A percentile compares a stretch with the other conserved stretches of the same genome.
These are phyloP conservation scores for Darevskia nairensis DNA, from an alignment of 2,797 vertebrate species.

Conservation along the genomic window DNA sequence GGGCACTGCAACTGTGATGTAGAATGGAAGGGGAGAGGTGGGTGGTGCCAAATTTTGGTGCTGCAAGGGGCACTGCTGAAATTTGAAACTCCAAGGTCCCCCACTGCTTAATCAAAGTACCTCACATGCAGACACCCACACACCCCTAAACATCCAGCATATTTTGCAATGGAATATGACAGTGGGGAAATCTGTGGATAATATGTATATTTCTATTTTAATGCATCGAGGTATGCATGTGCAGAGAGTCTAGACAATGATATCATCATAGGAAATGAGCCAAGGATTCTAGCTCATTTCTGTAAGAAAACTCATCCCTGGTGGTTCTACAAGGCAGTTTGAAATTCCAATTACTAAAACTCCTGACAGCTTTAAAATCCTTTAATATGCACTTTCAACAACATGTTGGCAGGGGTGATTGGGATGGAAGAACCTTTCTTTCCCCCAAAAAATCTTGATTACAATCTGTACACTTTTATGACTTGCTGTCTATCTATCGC, in stretches of 20 bases:
- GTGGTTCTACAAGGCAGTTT: neutral
- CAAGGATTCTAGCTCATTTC: constrained; percentile 18
- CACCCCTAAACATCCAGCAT: neutral
- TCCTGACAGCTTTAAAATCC: neutral
- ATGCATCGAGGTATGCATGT: neutral
- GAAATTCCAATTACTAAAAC: neutral
- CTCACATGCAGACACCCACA: neutral
- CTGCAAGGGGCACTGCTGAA: no score
- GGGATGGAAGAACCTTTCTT: neutral
- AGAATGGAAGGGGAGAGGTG: no score
- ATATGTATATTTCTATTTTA: neutral
- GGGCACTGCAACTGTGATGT: no score
- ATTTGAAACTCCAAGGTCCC: no score
- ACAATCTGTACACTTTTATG: neutral
- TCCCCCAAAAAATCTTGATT: neutral
- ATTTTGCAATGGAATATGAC: accelerated
- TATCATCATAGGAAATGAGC: constrained; percentile 3
- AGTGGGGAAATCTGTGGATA: constrained; percentile 1
- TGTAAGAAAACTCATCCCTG: constrained; percentile 17
- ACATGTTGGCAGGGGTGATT: neutral
- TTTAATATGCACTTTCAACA: neutral
- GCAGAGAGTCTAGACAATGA: constrained; percentile 29
- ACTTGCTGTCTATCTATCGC: neutral
- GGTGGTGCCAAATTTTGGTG: no score
- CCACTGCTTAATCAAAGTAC: no score